Percentiles rank a stretch among this genome's conserved stretches.
Evolutionary conservation across 2,797 vertebrate species (phyloP).

Genomic region (Melopsittacus undulatus): DNA sequence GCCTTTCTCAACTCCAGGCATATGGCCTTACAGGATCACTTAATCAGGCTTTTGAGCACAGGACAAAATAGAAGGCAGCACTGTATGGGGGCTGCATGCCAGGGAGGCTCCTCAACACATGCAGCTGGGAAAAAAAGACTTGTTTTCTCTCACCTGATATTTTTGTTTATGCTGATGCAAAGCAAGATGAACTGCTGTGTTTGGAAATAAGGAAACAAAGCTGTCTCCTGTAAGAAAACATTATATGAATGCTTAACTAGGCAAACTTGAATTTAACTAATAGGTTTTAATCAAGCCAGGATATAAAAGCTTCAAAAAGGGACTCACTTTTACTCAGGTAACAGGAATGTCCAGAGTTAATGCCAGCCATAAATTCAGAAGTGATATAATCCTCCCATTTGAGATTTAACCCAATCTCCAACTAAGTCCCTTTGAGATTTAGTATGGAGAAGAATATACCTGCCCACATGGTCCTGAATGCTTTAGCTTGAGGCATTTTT

Average conservation of each 20-base stretch:
- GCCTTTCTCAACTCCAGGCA: background rate
- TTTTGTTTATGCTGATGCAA: slow-evolving; percentile 54
- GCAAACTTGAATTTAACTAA: slow-evolving; percentile 27
- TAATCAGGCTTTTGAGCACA: background rate
- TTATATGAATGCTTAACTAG: slow-evolving; percentile 53
- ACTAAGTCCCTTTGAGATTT: background rate
- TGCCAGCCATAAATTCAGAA: background rate
- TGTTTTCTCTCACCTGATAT: slow-evolving; percentile 52
- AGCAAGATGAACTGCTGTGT: slow-evolving; percentile 47
- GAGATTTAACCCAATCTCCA: background rate
- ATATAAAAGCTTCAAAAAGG: background rate
- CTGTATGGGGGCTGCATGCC: background rate
- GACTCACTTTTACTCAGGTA: background rate
- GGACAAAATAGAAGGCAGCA: slow-evolving; percentile 32
- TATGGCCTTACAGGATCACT: background rate
- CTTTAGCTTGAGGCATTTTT: background rate
- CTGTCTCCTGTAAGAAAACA: slow-evolving; percentile 69
- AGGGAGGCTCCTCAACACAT: slow-evolving; percentile 9
- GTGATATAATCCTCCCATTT: background rate
- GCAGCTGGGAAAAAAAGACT: slow-evolving; percentile 41
- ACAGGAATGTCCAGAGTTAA: background rate
- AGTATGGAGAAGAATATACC: background rate
- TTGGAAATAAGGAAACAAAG: slow-evolving; percentile 66
- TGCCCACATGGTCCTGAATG: fast-evolving
- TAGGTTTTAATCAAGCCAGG: slow-evolving; percentile 5